Evolutionary conservation across 2,888 invertebrate species (phyloP).

Genomic region (Hirtodrosophila duncani): DNA sequence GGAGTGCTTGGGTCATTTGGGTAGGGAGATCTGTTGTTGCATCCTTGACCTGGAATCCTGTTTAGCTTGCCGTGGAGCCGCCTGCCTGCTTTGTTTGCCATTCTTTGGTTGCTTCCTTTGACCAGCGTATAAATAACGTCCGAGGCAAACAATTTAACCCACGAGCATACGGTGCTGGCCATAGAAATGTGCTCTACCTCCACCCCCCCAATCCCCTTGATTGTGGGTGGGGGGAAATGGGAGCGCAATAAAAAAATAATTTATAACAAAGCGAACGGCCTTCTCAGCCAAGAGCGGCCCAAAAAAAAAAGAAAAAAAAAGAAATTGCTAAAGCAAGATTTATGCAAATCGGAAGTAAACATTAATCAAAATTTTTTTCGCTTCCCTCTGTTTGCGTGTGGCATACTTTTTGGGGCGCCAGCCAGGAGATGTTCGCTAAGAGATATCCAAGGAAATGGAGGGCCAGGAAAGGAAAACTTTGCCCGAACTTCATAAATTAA

Average conservation of each 20-base stretch:
- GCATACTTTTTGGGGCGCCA: conserved; percentile 64
- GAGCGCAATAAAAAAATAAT: conserved; percentile 64
- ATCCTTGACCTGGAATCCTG: conserved; percentile 47
- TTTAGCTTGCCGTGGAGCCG: neutral
- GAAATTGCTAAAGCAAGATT: conserved; percentile 74
- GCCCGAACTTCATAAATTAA: conserved; percentile 64
- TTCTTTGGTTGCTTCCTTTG: conserved; percentile 9
- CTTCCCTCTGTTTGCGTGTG: conserved; percentile 21
- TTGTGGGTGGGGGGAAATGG: conserved; percentile 3
- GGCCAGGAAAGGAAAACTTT: conserved; percentile 30
- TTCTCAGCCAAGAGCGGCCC: conserved; percentile 32
- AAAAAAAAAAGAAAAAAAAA: conserved; percentile 12
- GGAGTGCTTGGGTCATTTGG: neutral
- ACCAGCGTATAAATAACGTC: conserved; percentile 45
- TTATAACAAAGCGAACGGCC: conserved; percentile 53
- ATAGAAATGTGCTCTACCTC: neutral
- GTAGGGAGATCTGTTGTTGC: neutral
- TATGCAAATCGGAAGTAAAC: conserved; percentile 77
- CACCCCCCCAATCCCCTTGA: neutral
- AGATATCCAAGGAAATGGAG: conserved; percentile 43
- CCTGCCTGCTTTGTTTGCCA: conserved; percentile 16
- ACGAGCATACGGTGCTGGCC: conserved; percentile 27
- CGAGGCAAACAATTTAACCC: conserved; percentile 38
- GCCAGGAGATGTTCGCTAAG: conserved; percentile 53
- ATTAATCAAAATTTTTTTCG: conserved; percentile 74